Evolutionary conservation across 2,888 invertebrate genomes (phyloP), one percentile per base, ranked within the genome.

Genomic region (Stenotaenia linearis): DNA sequence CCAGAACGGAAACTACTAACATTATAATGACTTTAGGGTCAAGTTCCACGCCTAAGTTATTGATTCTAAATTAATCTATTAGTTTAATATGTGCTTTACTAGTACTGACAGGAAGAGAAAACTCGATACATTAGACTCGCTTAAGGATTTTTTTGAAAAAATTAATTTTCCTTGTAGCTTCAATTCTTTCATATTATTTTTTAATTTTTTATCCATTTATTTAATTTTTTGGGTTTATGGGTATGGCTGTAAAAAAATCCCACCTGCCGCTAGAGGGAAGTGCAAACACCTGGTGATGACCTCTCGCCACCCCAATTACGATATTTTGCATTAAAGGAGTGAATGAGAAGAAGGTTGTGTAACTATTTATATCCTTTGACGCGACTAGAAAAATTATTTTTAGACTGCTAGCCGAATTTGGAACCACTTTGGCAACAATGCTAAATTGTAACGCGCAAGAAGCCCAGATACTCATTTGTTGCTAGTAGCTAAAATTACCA

Each of bases 251-350:
- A 50, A 50, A 4, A 61, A 61, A 61, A 23, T 4, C 28, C 9
- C 61, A 61, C 61, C 61, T 61, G 61, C 61, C 28, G 61, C 25
- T 25, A 61, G 61, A 25, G 61, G 61, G 61, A 61, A 61, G 61
- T 23, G 61, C 61, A 61, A 61, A 23, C 61, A 61, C 61, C 61
- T 61, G 28, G 28, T 25, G 61, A 61, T 61, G 25, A 61, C 61
- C 61, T 61, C 61, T 61, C 9, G 25, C 23, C n/a, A 61, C 23
- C 25, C 61, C 61, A 61, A 61, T 61, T 61, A 61, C 23, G 23
- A 61, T 61, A 61, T 15, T 61, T 56, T 61, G 15, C 61, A 15
- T 61, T 25, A 25, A 61, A 61, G 32, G 32, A 9, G 18, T 45
- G 45, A 45, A 15, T 7, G 4, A 9, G 32, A 61, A 61, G 25